Percentiles rank a stretch among this genome's conserved stretches.
phyloP scores from a whole-genome alignment of 2,113 vertebrate species.

The Rostratula benghalensis region DNA sequence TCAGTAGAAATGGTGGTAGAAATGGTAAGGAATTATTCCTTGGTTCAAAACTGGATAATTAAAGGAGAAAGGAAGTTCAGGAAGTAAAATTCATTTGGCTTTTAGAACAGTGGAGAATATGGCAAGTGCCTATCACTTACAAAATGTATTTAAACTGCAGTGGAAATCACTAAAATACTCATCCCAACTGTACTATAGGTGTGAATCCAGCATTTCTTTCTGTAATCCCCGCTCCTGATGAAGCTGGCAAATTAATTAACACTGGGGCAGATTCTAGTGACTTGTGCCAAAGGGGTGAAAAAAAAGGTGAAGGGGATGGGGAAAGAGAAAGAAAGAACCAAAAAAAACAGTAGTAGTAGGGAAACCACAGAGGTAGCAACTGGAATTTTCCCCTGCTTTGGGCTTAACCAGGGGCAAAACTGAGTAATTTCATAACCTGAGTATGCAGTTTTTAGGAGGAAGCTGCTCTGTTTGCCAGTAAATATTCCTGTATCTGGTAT shows the following conservation, averaged over 20 bases:
- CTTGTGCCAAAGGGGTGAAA: neutral
- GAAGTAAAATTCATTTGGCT: neutral
- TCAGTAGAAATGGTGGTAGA: neutral
- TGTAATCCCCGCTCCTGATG: neutral
- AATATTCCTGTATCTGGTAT: neutral
- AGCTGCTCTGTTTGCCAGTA: neutral
- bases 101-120: neutral
- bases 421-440: neutral
- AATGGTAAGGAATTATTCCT: neutral
- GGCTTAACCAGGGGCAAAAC: neutral
- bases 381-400: neutral
- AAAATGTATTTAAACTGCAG: neutral
- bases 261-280: neutral
- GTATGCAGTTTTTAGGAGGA: neutral
- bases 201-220: neutral
- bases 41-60: neutral
- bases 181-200: neutral
- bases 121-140: neutral
- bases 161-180: neutral
- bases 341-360: neutral
- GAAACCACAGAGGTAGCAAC: neutral
- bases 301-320: accelerated
- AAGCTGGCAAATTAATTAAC: neutral
- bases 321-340: neutral
- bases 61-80: neutral